Evolutionary conservation across 2,113 vertebrate genomes (phyloP).

Genomic region (Chaetodon auriga): DNA sequence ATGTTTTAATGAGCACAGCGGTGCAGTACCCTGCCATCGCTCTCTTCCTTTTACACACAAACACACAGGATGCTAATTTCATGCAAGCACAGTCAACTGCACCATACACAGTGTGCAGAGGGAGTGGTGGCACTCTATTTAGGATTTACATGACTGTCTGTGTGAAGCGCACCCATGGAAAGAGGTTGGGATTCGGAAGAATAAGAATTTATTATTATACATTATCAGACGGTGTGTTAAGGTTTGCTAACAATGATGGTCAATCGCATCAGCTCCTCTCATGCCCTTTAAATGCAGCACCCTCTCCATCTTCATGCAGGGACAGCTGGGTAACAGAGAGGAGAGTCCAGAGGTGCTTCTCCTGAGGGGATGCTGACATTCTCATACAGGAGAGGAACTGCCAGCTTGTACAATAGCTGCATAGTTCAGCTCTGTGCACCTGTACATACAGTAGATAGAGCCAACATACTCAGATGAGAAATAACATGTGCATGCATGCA

Average conservation of each 20-base stretch:
- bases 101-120: slow-evolving; percentile 31
- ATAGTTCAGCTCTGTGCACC: neutral
- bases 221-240: slow-evolving; percentile 20
- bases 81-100: slow-evolving; percentile 40
- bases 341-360: slow-evolving; percentile 1
- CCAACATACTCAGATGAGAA: slow-evolving; percentile 19
- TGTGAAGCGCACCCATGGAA: neutral
- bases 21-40: slow-evolving; percentile 37
- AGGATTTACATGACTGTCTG: slow-evolving; percentile 10
- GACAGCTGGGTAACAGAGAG: slow-evolving; percentile 43
- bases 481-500: neutral
- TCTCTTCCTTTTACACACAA: slow-evolving; percentile 47
- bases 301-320: slow-evolving; percentile 2
- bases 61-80: slow-evolving; percentile 44
- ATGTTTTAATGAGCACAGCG: slow-evolving; percentile 74
- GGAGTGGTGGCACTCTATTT: slow-evolving; percentile 40
- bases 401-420: neutral
- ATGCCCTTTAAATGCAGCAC: slow-evolving; percentile 12
- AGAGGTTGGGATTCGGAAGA: slow-evolving; percentile 2
- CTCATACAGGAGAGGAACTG: slow-evolving; percentile 8
- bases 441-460: slow-evolving; percentile 2
- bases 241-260: slow-evolving; percentile 1
- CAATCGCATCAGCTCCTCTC: slow-evolving; percentile 28
- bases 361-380: neutral
- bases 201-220: neutral